Evolutionary conservation across 1,140 invertebrate species (phyloP), one percentile per base, ranked within the genome.

Genomic region (Orchesella cincta): DNA sequence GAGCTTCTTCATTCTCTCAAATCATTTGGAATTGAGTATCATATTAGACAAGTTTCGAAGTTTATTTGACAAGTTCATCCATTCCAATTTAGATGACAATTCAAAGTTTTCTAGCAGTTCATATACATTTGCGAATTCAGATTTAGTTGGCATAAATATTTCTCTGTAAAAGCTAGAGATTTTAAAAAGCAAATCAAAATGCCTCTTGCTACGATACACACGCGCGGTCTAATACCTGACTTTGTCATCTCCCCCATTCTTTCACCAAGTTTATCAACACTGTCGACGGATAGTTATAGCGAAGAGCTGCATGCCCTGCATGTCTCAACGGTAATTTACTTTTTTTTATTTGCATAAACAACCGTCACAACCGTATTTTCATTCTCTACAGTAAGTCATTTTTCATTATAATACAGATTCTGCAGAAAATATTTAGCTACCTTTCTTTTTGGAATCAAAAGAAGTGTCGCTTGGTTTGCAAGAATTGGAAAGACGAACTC

Each of bases 361-460:
- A 70, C 14, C n/a, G 26, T 57, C 14, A 57, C n/a, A 57, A 57
- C 12, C 18, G 54, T 57, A 23, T n/a, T n/a, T n/a, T 12, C 54
- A 18, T 57, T 57, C 54, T 57, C 23, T 57, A 18, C 54, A 18
- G 12, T 18, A n/a, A 16, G 39, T 46, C 39, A 46, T 46, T 20
- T 46, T 26, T 8, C n/a, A 57, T 23, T 26, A 23, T 14, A 64
- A 71, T 75, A 33, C 35, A 78, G 77, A 67, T 78, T 54, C 51
- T 78, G 29, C 46, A 75, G 35, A 70, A 52, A 78, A 51, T 78
- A 75, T 78, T 78, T 67, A 62, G 62, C 73, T 72, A 74, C 29
- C 67, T 78, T 26, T 70, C 77, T 70, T 75, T 75, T 70, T 78
- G 77, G 77, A 57, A 78, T 52, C 73, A 75, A 57, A 78, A 78